Conservation (phyloP, 2,888 invertebrate genomes). For the Epistrophe eligans region DNA sequence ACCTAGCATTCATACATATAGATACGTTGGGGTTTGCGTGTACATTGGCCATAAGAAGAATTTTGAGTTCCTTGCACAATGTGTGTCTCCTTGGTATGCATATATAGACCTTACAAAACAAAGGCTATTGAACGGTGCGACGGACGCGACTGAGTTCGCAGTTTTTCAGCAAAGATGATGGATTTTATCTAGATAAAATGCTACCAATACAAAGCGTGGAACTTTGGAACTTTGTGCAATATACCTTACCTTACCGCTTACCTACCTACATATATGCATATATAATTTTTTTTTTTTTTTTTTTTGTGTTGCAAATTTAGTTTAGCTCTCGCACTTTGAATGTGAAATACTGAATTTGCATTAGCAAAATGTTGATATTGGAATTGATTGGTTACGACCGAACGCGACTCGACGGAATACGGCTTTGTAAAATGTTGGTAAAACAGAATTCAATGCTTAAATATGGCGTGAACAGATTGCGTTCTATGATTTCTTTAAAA, state of each 20-base stretch:
- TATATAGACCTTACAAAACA: slow-evolving; percentile 47
- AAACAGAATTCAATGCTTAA: slow-evolving; percentile 47
- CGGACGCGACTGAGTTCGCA: slow-evolving; percentile 34
- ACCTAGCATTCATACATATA: slow-evolving; percentile 1
- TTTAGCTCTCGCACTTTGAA: slow-evolving; percentile 44
- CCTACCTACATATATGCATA: too few species aligned
- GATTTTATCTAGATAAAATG: slow-evolving; percentile 71
- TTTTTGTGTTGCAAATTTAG: slow-evolving; percentile 11
- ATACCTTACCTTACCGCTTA: neutral
- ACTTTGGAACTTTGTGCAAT: slow-evolving; percentile 51
- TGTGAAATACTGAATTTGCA: slow-evolving; percentile 73
- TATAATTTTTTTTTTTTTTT: neutral
- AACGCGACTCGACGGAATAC: neutral
- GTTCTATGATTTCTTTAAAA: slow-evolving; percentile 54
- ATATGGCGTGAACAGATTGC: slow-evolving; percentile 74
- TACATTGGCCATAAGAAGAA: slow-evolving; percentile 61
- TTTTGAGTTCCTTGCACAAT: slow-evolving; percentile 41
- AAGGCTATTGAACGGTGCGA: slow-evolving; percentile 56
- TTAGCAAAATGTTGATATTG: slow-evolving; percentile 64
- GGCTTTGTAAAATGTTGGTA: slow-evolving; percentile 6
- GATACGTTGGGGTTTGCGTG: slow-evolving; percentile 60
- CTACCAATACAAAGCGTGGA: slow-evolving; percentile 69
- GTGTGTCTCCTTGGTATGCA: slow-evolving; percentile 70
- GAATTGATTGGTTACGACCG: slow-evolving; percentile 65
- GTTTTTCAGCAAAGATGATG: slow-evolving; percentile 66